phyloP scores from a whole-genome alignment of 2,797 vertebrate genomes.

The Diglossa cyanea region DNA sequence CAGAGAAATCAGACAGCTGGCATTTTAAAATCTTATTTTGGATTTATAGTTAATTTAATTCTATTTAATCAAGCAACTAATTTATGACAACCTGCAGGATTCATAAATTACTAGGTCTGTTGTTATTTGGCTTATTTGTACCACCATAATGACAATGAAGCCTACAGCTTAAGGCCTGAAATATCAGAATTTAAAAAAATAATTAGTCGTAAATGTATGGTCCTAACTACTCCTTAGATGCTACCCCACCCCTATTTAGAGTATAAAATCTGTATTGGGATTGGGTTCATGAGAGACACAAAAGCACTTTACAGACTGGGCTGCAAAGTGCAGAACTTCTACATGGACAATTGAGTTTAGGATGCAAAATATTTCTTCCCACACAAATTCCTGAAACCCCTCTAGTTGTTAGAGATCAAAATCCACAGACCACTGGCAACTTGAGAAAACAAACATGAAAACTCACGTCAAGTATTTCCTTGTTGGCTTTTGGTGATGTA shows the following conservation, averaged over 20 bases:
- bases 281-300: background rate
- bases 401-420: background rate
- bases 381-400: background rate
- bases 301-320: background rate
- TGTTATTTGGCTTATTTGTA: background rate
- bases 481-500: conserved; percentile 96
- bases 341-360: background rate
- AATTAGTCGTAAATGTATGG: background rate
- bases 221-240: background rate
- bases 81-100: background rate
- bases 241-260: accelerated
- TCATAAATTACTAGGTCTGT: background rate
- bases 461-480: conserved; percentile 96
- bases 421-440: background rate
- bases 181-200: background rate
- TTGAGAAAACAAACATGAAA: background rate
- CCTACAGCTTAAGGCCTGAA: background rate
- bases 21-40: background rate
- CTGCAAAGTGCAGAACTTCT: background rate
- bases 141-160: background rate
- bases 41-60: background rate
- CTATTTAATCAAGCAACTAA: background rate
- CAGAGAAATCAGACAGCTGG: background rate
- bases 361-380: background rate
- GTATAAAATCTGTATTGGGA: background rate